Conservation (phyloP, 1,140 invertebrate genomes). For the Sitodiplosis mosellana region DNA sequence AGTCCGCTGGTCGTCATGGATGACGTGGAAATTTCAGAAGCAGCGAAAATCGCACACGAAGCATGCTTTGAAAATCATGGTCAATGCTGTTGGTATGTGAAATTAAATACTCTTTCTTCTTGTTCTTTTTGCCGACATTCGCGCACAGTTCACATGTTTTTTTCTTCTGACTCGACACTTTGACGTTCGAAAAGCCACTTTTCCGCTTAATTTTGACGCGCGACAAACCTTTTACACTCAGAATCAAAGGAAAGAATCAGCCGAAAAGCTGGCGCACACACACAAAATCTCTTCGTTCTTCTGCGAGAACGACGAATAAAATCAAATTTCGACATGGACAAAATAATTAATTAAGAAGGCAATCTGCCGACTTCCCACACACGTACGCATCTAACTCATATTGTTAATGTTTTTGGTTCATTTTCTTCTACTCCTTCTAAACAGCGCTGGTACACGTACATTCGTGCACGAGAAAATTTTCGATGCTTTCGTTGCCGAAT, state of each 20-base stretch:
- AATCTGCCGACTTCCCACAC: neutral
- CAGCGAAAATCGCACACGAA: slow-evolving; percentile 53
- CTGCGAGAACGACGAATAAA: neutral
- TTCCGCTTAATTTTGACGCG: no score
- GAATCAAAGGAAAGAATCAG: no score
- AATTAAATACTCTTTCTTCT: neutral
- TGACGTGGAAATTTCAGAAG: slow-evolving; percentile 60
- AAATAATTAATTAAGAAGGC: neutral
- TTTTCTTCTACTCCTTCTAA: no score
- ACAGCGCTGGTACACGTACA: slow-evolving; percentile 54
- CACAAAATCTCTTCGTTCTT: no score
- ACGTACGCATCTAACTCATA: no score
- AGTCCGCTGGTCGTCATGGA: slow-evolving; percentile 70
- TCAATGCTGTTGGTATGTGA: slow-evolving; percentile 53
- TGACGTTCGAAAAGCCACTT: no score
- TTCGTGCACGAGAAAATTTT: slow-evolving; percentile 76
- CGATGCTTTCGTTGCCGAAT: slow-evolving; percentile 43
- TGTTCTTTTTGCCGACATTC: no score
- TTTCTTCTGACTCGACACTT: no score
- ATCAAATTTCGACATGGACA: neutral
- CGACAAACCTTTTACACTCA: no score
- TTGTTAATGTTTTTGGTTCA: no score
- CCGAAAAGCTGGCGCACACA: no score
- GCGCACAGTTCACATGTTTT: no score
- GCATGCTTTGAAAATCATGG: slow-evolving; percentile 74